Percentiles rank a stretch among this genome's conserved stretches.
These are phyloP conservation scores for Labeo catla DNA, from an alignment of 2,113 vertebrate species.

Conservation along the genomic window DNA sequence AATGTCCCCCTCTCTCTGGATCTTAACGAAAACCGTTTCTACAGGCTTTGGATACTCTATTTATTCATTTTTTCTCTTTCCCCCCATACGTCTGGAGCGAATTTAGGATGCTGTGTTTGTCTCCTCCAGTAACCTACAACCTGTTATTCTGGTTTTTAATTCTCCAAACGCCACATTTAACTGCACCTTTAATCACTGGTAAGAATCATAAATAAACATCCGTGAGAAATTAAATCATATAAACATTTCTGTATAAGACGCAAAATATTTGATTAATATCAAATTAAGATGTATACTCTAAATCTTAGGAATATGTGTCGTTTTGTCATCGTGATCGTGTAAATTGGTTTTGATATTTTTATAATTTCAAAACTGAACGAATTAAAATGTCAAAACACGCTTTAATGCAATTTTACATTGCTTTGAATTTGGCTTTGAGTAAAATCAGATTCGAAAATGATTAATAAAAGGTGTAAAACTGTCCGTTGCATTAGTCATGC, in stretches of 20 bases:
- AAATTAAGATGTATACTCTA: neutral
- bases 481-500: neutral
- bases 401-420: slow-evolving; percentile 13
- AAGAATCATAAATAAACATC: slow-evolving; percentile 54
- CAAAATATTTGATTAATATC: neutral
- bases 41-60: slow-evolving; percentile 1
- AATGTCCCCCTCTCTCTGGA: neutral
- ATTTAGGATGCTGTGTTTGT: slow-evolving; percentile 50
- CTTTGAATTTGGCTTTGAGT: neutral
- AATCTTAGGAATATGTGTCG: neutral
- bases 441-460: neutral
- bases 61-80: slow-evolving; percentile 3
- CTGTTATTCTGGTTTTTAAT: slow-evolving; percentile 67
- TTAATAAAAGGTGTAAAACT: neutral
- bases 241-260: neutral
- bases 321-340: neutral
- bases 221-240: neutral
- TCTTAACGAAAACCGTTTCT: neutral
- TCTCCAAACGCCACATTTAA: slow-evolving; percentile 67
- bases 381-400: neutral
- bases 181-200: slow-evolving; percentile 79
- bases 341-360: neutral
- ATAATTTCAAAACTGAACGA: neutral
- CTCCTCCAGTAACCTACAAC: slow-evolving; percentile 68
- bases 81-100: slow-evolving; percentile 37